phyloP scores from a whole-genome alignment of 2,797 vertebrate genomes.

The Urophycis tenuis region DNA sequence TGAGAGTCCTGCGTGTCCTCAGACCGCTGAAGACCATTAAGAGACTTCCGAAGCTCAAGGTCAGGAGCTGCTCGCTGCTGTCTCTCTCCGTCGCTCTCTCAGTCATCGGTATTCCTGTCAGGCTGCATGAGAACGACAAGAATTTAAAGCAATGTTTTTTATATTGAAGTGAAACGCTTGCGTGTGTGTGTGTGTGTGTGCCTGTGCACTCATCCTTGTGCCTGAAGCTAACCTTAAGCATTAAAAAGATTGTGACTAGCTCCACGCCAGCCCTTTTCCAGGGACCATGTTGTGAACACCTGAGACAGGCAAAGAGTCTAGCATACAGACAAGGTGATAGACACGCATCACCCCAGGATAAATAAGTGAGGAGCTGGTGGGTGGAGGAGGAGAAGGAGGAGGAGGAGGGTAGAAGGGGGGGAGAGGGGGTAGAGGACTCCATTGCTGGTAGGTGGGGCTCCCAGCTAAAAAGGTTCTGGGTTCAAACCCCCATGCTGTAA shows the following conservation, averaged over 20 bases:
- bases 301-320: constrained; percentile 8
- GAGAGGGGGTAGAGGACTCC: no score
- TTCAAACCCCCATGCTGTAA: not conserved
- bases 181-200: constrained; percentile 4
- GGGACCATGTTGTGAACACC: not conserved
- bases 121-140: not conserved
- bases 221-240: not conserved
- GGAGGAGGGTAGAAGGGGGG: no score
- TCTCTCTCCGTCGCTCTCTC: not conserved
- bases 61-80: constrained; percentile 40
- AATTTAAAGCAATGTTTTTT: not conserved
- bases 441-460: not conserved
- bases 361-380: constrained; percentile 9
- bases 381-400: no score
- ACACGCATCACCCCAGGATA: constrained; percentile 15
- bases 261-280: not conserved
- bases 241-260: not conserved
- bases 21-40: constrained; percentile 98
- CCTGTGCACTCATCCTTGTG: not conserved
- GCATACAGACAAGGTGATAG: constrained; percentile 28
- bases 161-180: not conserved
- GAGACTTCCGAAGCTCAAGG: constrained; percentile 96
- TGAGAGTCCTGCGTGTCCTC: constrained; percentile 90
- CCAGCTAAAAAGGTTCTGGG: not conserved
- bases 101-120: not conserved